Conservation (phyloP, 2,113 vertebrate genomes). For the Cavia aperea region DNA sequence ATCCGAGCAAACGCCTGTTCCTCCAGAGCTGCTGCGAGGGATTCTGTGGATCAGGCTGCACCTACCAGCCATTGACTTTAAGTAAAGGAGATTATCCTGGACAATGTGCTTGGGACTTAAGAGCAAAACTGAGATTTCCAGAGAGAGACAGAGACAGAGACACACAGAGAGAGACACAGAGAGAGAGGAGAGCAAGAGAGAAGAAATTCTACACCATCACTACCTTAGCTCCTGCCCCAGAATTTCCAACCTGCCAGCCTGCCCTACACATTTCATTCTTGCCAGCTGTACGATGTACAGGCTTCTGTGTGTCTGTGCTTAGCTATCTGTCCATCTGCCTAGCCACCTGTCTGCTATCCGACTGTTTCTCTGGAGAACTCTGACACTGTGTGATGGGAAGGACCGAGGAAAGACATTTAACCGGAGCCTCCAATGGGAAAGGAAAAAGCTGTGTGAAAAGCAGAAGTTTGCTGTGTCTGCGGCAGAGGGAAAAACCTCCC, state of each 20-base stretch:
- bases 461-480: background rate
- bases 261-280: background rate
- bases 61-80: background rate
- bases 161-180: too few species aligned
- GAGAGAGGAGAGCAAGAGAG: background rate
- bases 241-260: background rate
- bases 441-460: background rate
- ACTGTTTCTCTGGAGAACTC: background rate
- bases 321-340: background rate
- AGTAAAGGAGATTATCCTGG: constrained; percentile 6
- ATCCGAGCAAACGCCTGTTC: background rate
- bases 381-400: background rate
- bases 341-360: background rate
- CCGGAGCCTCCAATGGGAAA: background rate
- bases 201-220: background rate
- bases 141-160: too few species aligned
- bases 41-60: background rate
- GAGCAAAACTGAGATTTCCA: constrained; percentile 3
- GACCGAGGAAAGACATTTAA: background rate
- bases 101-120: background rate
- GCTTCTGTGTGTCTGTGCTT: background rate
- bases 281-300: background rate
- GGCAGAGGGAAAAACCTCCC: background rate
- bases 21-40: background rate
- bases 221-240: background rate